Conservation (phyloP, 2,797 vertebrate genomes). For the Pachyuromys duprasi region DNA sequence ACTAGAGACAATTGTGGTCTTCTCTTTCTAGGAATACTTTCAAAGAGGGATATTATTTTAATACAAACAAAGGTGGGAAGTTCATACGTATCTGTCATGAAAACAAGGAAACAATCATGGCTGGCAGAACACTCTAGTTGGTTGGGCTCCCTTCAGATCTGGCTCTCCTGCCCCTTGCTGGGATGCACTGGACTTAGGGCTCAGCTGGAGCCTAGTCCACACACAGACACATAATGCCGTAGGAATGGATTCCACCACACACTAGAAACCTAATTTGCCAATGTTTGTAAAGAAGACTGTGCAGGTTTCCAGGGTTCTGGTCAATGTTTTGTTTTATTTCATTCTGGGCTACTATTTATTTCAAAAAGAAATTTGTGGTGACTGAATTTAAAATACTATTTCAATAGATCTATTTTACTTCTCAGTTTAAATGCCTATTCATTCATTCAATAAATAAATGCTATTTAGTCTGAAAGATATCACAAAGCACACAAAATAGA, state of each 20-base stretch:
- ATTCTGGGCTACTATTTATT: conserved; percentile 12
- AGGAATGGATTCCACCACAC: not conserved
- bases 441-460: no score
- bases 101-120: not conserved
- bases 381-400: conserved; percentile 49
- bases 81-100: not conserved
- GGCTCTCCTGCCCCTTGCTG: not conserved
- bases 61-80: not conserved
- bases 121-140: not conserved
- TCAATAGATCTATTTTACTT: conserved; percentile 31
- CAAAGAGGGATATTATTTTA: not conserved
- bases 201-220: not conserved
- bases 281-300: not conserved
- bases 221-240: not conserved
- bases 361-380: conserved; percentile 20
- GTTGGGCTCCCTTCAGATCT: not conserved
- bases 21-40: not conserved
- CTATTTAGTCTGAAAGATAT: conserved; percentile 19
- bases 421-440: conserved; percentile 47
- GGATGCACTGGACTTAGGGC: not conserved
- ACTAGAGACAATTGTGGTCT: not conserved
- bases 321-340: not conserved
- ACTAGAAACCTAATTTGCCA: not conserved
- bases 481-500: not conserved
- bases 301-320: not conserved